phyloP scores from a whole-genome alignment of 2,113 vertebrate species.

The Psittacula cyanocephala region DNA sequence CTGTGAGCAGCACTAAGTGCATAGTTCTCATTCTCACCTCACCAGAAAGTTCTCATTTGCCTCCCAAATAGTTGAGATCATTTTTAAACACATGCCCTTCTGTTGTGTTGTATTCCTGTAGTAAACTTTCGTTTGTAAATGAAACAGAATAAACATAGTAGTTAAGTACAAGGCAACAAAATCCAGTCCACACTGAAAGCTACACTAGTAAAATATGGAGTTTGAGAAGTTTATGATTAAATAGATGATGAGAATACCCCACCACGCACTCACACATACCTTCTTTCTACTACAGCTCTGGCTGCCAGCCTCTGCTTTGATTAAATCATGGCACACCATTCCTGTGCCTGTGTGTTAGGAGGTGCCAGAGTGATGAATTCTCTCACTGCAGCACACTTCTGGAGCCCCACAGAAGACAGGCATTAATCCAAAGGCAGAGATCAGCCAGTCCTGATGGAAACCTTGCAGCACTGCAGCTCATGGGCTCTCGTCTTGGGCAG shows the following conservation, averaged over 20 bases:
- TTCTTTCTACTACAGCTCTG: not conserved
- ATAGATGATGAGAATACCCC: not conserved
- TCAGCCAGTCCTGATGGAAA: not conserved
- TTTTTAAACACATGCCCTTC: not conserved
- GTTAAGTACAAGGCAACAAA: not conserved
- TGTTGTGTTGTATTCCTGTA: not conserved
- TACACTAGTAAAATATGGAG: not conserved
- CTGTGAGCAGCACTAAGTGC: not conserved
- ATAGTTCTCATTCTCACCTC: not conserved
- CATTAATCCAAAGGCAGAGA: not conserved
- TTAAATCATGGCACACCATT: too few species aligned
- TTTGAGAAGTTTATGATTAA: not conserved
- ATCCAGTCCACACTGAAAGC: not conserved
- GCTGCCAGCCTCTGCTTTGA: not conserved
- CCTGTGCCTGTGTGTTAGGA: not conserved
- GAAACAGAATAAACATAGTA: not conserved
- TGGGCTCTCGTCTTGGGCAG: not conserved
- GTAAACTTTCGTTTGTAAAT: not conserved
- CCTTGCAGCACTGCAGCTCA: not conserved
- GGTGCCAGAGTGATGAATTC: not conserved
- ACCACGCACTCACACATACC: not conserved
- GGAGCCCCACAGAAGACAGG: fast-evolving
- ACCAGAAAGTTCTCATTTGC: not conserved
- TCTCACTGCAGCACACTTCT: not conserved
- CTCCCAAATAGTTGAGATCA: not conserved